Evolutionary conservation across 2,113 vertebrate genomes (phyloP).

Genomic region (Peucedramus taeniatus): DNA sequence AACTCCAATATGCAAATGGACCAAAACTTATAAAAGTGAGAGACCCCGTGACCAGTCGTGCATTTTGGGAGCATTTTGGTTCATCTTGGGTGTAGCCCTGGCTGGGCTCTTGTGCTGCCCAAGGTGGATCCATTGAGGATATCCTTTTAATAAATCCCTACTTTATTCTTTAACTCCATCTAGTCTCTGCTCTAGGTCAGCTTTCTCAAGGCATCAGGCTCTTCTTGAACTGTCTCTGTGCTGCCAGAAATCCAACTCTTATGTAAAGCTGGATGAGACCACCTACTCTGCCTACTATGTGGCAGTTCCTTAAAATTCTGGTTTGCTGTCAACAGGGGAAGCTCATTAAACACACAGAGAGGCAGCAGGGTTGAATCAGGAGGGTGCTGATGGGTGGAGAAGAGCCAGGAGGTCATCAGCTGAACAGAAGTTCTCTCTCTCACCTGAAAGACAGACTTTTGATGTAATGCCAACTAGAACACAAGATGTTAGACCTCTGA

Average conservation of each 20-base stretch:
- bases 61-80: background rate
- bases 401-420: background rate
- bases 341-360: background rate
- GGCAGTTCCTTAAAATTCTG: background rate
- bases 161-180: background rate
- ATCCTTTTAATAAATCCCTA: background rate
- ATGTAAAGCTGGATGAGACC: background rate
- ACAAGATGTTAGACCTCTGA: background rate
- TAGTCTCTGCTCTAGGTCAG: background rate
- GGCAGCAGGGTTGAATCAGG: background rate
- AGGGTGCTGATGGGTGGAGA: background rate
- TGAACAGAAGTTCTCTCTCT: background rate
- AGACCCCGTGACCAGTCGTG: rapidly evolving
- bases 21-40: background rate
- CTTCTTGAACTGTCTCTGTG: background rate
- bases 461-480: background rate
- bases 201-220: background rate
- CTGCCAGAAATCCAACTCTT: background rate
- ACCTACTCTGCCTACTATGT: background rate
- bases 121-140: background rate
- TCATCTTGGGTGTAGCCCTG: background rate
- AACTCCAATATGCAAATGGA: background rate
- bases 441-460: background rate
- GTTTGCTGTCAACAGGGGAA: background rate
- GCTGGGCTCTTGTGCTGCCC: background rate